Conservation (phyloP, 2,113 vertebrate genomes). For the Hypanus sabinus region DNA sequence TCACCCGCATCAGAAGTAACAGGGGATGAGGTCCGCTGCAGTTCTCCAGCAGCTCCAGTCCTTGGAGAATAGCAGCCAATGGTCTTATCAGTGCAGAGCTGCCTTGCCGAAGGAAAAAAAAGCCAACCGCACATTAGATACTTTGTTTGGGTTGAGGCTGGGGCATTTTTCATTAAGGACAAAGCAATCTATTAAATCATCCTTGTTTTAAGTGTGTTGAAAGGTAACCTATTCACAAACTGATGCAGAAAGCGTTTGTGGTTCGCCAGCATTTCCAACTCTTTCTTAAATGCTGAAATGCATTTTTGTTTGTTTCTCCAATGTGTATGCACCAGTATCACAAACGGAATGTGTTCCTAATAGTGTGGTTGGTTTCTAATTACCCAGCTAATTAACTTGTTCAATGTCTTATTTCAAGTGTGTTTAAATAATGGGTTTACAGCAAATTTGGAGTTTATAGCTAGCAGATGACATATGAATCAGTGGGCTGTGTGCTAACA, state of each 20-base stretch:
- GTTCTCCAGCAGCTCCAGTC: slow-evolving; percentile 66
- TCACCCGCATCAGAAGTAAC: slow-evolving; percentile 74
- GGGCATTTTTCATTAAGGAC: slow-evolving; percentile 43
- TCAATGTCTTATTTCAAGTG: slow-evolving; percentile 39
- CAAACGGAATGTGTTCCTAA: slow-evolving; percentile 57
- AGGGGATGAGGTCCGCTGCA: slow-evolving; percentile 71
- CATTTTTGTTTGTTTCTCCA: slow-evolving; percentile 46
- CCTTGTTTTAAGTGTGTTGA: slow-evolving; percentile 62
- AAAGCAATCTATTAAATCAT: slow-evolving; percentile 67
- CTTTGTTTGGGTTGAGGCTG: slow-evolving; percentile 80
- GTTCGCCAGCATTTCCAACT: slow-evolving; percentile 45
- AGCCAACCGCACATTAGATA: slow-evolving; percentile 74
- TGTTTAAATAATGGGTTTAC: slow-evolving; percentile 38
- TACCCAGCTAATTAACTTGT: slow-evolving; percentile 44
- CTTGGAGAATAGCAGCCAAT: slow-evolving; percentile 70
- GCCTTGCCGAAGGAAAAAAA: slow-evolving; percentile 57
- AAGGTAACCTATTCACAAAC: slow-evolving; percentile 70
- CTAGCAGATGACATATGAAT: slow-evolving; percentile 55
- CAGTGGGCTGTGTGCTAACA: slow-evolving; percentile 54
- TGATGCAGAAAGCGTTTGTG: slow-evolving; percentile 48
- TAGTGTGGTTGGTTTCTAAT: slow-evolving; percentile 63
- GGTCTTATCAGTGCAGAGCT: slow-evolving; percentile 72
- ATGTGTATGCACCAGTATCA: slow-evolving; percentile 56
- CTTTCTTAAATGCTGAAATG: slow-evolving; percentile 44
- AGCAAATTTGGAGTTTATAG: slow-evolving; percentile 44